Evolutionary conservation across 2,797 vertebrate genomes (phyloP), one percentile per base, ranked within the genome.

Genomic region (Microhierax caerulescens): DNA sequence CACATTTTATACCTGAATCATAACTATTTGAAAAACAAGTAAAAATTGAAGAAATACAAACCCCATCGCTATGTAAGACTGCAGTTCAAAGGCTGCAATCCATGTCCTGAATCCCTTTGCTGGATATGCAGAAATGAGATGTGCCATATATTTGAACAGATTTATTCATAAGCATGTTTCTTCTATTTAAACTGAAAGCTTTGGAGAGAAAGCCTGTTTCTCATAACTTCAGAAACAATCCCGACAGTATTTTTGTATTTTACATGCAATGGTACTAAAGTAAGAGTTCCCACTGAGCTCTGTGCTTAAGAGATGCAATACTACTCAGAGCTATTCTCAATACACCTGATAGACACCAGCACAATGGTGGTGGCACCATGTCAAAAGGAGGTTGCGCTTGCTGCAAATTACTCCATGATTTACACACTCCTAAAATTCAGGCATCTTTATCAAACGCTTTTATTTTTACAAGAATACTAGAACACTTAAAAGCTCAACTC

Each of bases 141-240:
- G 8, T 45, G 76, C 72, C 65, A 70, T 41, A 72, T 72, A 81
- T 74, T 93, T 32, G 68, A 91, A 93, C n/a, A 88, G 81, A 94
- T 90, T 95, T 92, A 95, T 94, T 96, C 88, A 85, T 88, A 85
- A 91, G 36, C 61, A 39, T 23, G 59, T 80, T 80, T 94, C 39
- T 65, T 95, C 77, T 88, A 63, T 74, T 89, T 89, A 37, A 86
- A 76, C 45, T 83, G 72, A 60, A 78, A 91, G 87, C 90, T 90
- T 91, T 34, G 24, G 80, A 86, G 73, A 95, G 69, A 78, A 86
- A 78, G 79, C 10, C 54, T 76, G 61, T 57, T 90, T 69, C 78
- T 84, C 10, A 0, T 57, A 67, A 91, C 61, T 95, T 86, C 83
- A 87, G 80, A 93, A 92, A 82, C 67, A 81, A 88, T 78, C 77